Evolutionary conservation across 2,113 vertebrate species (phyloP).

Genomic region (Ginglymostoma cirratum): DNA sequence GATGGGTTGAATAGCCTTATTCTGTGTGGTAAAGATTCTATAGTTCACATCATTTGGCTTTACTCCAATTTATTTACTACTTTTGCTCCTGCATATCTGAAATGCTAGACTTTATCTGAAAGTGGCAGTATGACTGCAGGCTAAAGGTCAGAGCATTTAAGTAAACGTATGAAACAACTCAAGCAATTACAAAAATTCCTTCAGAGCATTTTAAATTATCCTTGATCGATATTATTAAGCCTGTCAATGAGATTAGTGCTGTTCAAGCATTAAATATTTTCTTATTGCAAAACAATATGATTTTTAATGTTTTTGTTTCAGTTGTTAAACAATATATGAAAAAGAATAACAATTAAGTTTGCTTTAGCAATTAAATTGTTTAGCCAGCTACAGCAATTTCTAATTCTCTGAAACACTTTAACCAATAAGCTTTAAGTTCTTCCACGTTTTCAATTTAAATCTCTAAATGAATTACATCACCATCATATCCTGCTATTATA

Average conservation of each 20-base stretch:
- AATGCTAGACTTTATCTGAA: not conserved
- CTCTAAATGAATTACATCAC: slow-evolving; percentile 60
- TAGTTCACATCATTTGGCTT: not conserved
- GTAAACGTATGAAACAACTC: not conserved
- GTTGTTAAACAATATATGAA: not conserved
- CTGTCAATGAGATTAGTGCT: not conserved
- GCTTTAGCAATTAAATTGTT: not conserved
- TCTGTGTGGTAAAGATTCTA: not conserved
- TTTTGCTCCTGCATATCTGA: not conserved
- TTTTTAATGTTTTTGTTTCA: not conserved
- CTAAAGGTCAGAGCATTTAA: not conserved
- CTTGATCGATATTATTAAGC: not conserved
- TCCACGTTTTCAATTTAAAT: slow-evolving; percentile 64
- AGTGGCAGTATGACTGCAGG: not conserved
- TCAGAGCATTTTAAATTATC: not conserved
- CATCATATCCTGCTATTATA: slow-evolving; percentile 54
- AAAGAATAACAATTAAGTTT: not conserved
- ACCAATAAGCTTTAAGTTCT: slow-evolving; percentile 59
- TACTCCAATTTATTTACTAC: not conserved
- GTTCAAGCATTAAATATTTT: not conserved
- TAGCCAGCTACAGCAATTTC: not conserved
- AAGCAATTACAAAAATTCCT: not conserved
- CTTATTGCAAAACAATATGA: not conserved
- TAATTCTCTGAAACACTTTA: slow-evolving; percentile 52
- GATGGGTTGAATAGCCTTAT: not conserved